Evolutionary conservation across 2,888 invertebrate species (phyloP).

Genomic region (Digitonthophagus gazella): DNA sequence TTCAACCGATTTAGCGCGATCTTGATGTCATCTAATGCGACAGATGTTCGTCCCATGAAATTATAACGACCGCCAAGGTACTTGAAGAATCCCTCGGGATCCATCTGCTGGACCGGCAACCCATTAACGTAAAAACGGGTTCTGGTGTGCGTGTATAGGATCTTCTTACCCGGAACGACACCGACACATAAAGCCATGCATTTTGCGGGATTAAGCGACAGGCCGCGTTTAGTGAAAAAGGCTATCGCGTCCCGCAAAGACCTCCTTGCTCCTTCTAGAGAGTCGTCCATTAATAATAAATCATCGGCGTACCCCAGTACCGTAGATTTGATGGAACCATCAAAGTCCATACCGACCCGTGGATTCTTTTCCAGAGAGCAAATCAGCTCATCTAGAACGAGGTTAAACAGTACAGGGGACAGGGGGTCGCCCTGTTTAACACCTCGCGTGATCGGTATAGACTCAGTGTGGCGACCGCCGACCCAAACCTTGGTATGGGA

Average conservation of each 20-base stretch:
- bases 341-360: background rate
- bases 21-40: background rate
- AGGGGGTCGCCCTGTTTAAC: conserved; percentile 22
- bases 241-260: conserved; percentile 20
- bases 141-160: conserved; percentile 21
- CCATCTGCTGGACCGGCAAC: conserved; percentile 15
- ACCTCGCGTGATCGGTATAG: background rate
- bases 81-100: conserved; percentile 15
- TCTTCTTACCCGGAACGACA: conserved; percentile 29
- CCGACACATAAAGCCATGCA: conserved; percentile 27
- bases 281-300: conserved; percentile 25
- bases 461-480: background rate
- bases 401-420: conserved; percentile 15
- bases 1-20: background rate
- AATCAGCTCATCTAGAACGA: background rate
- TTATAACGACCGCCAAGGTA: conserved; percentile 20
- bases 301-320: conserved; percentile 33
- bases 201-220: conserved; percentile 25
- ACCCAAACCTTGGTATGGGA: background rate
- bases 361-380: background rate
- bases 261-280: conserved; percentile 1
- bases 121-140: conserved; percentile 21
- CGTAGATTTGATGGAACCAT: background rate
- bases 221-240: conserved; percentile 25
- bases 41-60: conserved; percentile 4